Base-by-base conservation (phyloP, 2,888 invertebrate species). In the Palloptera scutellata region DNA sequence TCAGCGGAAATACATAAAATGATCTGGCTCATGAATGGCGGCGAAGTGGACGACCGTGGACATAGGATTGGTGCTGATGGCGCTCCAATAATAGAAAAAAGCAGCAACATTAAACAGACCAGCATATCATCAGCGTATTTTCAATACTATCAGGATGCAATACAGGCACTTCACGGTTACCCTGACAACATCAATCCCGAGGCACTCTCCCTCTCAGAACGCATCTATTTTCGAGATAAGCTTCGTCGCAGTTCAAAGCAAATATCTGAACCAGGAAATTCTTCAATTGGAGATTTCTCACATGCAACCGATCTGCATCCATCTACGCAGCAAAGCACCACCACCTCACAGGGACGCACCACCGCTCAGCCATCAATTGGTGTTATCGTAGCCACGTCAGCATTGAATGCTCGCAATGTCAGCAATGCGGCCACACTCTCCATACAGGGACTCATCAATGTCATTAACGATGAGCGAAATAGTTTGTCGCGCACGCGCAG, bases 11-110 rank as follows among this genome's bases (percentile, higher is more conserved):
- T 83, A 52, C 83, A 83, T 63, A 83, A 80, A 73, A 82, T 82
- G 78, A 76, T 83, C 3, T 85, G 84, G 84, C 70, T 88, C 83
- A 80, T 84, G 80, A 78, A 81, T 54, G 80, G 82, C 42, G 81
- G 81, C 1, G 69, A 77, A 0, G 78, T 82, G 15, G 81, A 81
- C 54, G 83, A 79, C 1, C 76, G 75, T 0, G 81, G 81, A 0
- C 74, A 78, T 0, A 77, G 76, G 13, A 68, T 76, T 1, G 55
- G 75, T 20, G 67, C 76, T 0, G 77, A 78, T 15, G 75, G 79
- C 19, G 74, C 79, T 0, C 72, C 77, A 0, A 73, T 78, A n/a
- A 70, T 75, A 2, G 76, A 74, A 1, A 42, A 17, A n/a, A n/a
- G n/a, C 30, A 41, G 11, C 19, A 67, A 70, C 61, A 72, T 73